phyloP scores from a whole-genome alignment of 2,888 invertebrate genomes.

The Himalopsyche anomala region DNA sequence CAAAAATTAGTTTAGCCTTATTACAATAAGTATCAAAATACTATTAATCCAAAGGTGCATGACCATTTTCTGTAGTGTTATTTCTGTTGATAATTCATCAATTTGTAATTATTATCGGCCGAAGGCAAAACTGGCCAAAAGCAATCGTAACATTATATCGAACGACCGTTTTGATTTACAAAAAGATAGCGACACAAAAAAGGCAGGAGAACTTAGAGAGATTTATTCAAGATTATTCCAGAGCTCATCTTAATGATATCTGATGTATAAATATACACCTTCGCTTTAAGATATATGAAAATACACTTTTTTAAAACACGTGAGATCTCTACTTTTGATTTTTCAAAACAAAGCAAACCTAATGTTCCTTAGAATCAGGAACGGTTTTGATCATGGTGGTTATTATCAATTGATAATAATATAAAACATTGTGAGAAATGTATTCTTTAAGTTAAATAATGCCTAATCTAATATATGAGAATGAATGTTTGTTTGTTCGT shows the following conservation, averaged over 20 bases:
- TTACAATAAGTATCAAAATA: neutral
- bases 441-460: too few relatives aligned
- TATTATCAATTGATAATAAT: too few relatives aligned
- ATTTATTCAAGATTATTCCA: constrained; percentile 60
- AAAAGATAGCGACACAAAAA: constrained; percentile 63
- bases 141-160: constrained; percentile 54
- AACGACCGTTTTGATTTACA: constrained; percentile 60
- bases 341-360: too few relatives aligned
- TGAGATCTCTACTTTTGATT: too few relatives aligned
- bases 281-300: neutral
- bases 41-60: neutral
- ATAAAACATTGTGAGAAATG: too few relatives aligned
- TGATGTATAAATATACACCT: constrained; percentile 4
- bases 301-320: neutral
- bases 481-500: too few relatives aligned
- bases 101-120: constrained; percentile 65
- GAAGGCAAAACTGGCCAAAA: constrained; percentile 60
- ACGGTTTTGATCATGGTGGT: too few relatives aligned
- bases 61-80: constrained; percentile 30
- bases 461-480: too few relatives aligned
- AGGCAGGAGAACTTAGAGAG: constrained; percentile 60
- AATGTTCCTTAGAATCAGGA: too few relatives aligned
- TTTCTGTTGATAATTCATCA: constrained; percentile 61
- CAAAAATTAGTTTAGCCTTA: too few relatives aligned
- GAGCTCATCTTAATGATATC: constrained; percentile 45